phyloP scores from a whole-genome alignment of 2,888 invertebrate genomes.

The Desoria tigrina region DNA sequence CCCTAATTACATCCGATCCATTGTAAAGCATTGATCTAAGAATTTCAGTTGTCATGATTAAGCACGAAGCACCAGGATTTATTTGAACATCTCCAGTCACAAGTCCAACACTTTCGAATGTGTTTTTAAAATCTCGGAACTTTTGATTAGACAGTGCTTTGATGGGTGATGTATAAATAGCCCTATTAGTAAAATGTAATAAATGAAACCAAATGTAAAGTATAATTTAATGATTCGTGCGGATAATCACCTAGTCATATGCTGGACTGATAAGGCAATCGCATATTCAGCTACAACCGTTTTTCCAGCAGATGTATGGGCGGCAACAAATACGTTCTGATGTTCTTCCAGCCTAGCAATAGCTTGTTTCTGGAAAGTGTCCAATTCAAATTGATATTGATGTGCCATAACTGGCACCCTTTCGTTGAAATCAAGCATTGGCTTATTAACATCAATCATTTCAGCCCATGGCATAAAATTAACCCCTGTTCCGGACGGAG shows the following conservation, averaged over 20 bases:
- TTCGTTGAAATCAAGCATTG: slow-evolving; percentile 77
- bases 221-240: neutral
- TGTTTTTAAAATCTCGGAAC: slow-evolving; percentile 91
- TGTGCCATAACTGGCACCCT: slow-evolving; percentile 81
- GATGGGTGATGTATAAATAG: slow-evolving; percentile 97
- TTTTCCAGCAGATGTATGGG: slow-evolving; percentile 98
- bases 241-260: slow-evolving; percentile 77
- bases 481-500: slow-evolving; percentile 56
- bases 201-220: neutral
- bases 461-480: slow-evolving; percentile 81
- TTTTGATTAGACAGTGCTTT: slow-evolving; percentile 99
- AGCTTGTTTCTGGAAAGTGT: slow-evolving; percentile 96
- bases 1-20: slow-evolving; percentile 90
- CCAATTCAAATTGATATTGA: slow-evolving; percentile 85
- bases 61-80: slow-evolving; percentile 86
- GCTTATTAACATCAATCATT: slow-evolving; percentile 76
- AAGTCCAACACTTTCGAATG: slow-evolving; percentile 89
- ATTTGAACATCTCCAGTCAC: slow-evolving; percentile 96
- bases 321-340: slow-evolving; percentile 96
- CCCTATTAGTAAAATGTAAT: slow-evolving; percentile 60
- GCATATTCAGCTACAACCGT: slow-evolving; percentile 99
- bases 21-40: slow-evolving; percentile 91
- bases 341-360: slow-evolving; percentile 90
- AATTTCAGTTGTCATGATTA: slow-evolving; percentile 99
- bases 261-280: slow-evolving; percentile 88